Base-by-base conservation (phyloP, 92 coral and sea anemone genomes). In the Heteractis magnifica region DNA sequence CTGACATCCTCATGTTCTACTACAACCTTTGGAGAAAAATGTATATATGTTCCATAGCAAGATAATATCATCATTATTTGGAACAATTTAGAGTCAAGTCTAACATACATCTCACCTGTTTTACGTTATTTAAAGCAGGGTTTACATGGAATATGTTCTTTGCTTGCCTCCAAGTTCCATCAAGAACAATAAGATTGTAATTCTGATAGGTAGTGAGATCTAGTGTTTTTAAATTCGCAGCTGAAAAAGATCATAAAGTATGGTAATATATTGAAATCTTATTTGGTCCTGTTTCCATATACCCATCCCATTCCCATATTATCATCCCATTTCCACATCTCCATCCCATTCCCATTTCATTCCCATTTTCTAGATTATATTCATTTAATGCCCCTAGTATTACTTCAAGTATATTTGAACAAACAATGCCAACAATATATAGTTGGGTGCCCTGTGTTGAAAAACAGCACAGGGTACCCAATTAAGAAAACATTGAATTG, bases 111-210 rank as follows among this genome's bases (percentile, higher is more conserved):
- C 51, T 10, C 64, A 95, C 99, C 99, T 97, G 98, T 68, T 91
- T 97, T 6, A 94, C 92, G 49, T 86, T 78, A 15, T 85, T 84
- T 21, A 97, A 84, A 65, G 88, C 86, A 75, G 78, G 84, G 77
- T 97, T 97, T 12, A 88, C 84, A 72, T 86, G 84, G 78, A 88
- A 91, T 20, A 97, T 92, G 52, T 86, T 86, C 56, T 76, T 97
- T 53, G 98, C 99, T 79, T 97, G 99, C 71, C 97, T 62, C 99
- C 99, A 97, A 56, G 99, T 97, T 1, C 99, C 99, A 85, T 97
- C 99, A 20, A 90, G 93, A 21, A 92, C 97, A 80, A 97, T 90
- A 49, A 97, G 86, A 74, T 97, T 92, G 59, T 85, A 97, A 10
- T 86, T 79, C 58, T 76, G 81, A 65, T 83, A 72, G 0, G 88